phyloP scores from a whole-genome alignment of 2,113 vertebrate species.

The Pyrgilauda ruficollis region DNA sequence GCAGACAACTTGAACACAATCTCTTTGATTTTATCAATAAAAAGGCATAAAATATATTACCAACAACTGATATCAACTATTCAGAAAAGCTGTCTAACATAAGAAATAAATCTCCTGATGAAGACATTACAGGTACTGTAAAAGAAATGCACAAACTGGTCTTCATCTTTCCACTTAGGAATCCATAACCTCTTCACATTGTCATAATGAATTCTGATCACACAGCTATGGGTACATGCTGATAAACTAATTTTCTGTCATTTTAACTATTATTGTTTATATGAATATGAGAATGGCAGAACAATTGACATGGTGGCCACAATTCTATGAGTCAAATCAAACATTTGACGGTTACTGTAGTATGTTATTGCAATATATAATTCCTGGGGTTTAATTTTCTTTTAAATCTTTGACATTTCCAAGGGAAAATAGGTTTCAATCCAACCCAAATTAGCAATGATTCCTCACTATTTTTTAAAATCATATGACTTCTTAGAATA shows the following conservation, averaged over 20 bases:
- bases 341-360: not conserved
- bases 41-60: not conserved
- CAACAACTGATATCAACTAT: not conserved
- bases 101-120: not conserved
- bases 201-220: not conserved
- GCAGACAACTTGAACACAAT: not conserved
- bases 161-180: not conserved
- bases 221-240: not conserved
- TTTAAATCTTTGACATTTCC: not conserved
- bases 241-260: not conserved
- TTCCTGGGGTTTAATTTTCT: not conserved
- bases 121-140: not conserved
- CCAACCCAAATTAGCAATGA: not conserved
- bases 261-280: not conserved
- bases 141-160: not conserved
- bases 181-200: not conserved
- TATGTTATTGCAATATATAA: not conserved
- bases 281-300: not conserved
- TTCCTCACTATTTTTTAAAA: rapidly evolving
- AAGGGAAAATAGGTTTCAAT: not conserved
- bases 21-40: not conserved
- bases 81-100: not conserved
- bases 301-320: not conserved
- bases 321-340: not conserved
- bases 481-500: not conserved